Base-by-base conservation (phyloP, 2,888 invertebrate genomes). In the Cerastis leucographa region DNA sequence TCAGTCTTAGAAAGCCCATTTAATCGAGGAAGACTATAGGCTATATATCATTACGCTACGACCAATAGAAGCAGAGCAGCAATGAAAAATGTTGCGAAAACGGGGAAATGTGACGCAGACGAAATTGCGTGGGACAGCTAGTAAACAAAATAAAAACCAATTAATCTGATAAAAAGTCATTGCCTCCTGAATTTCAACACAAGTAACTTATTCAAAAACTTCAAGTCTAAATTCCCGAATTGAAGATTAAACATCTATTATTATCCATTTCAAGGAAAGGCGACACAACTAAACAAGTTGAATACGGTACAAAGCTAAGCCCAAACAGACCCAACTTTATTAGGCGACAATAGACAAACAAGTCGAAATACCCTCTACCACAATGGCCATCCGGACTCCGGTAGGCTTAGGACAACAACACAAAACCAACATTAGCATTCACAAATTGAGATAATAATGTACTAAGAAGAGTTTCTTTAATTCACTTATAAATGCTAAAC, bases 391-490 rank as follows among this genome's bases (percentile, higher is more conserved):
- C 81, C 83, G 59, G 71, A 49, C 42, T 44, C 71, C 35, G 74
- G 74, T 71, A 66, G 75, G 64, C 78, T 87, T 54, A 64, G 51
- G 76, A 76, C 62, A 78, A 85, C 74, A 79, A 73, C 65, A 76
- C 76, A 77, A 84, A 81, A 78, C 80, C 79, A 82, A 78, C 71
- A 80, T 85, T 85, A 82, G 68, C 85, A 83, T 89, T 85, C 84
- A 83, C 85, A 86, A 89, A 87, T 87, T 83, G 76, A 85, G 85
- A 85, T 81, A 83, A 85, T 85, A 80, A 84, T 87, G 82, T 73
- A 56, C 71, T 65, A 59, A 74, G 59, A 71, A 17, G 56, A 68
- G 71, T 72, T 85, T 81, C 81, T 85, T 87, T 87, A 87, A 89
- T 89, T 87, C 83, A 78, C 75, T 85, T 86, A 82, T 74, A 83